Evolutionary conservation across 2,797 vertebrate species (phyloP), one percentile per base, ranked within the genome.

Genomic region (Typhlichthys subterraneus): DNA sequence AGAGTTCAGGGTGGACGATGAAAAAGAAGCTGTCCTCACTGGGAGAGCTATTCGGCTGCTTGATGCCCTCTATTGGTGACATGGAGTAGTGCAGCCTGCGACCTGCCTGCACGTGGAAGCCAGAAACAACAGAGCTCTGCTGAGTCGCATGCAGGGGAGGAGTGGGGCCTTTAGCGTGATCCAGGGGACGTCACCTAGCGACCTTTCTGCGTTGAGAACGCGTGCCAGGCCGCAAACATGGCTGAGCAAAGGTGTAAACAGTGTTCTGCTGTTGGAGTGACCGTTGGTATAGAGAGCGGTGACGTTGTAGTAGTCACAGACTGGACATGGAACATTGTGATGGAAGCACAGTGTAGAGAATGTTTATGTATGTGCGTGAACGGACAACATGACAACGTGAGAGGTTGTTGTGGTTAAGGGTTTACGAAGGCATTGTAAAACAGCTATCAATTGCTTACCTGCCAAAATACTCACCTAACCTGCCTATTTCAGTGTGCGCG

Each of bases 11-110:
- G 65, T 82, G 76, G 65, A 53, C 77, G 4, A 51, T 72, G 17
- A 80, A 71, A 70, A 87, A 81, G 80, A 89, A 80, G 72, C 70
- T 89, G 45, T 79, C 82, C 45, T 86, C 80, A 61, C 67, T 92
- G 53, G 84, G 79, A 60, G 74, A 83, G 10, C 42, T 90, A 62
- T 75, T 92, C 64, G 70, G 85, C 70, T 92, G 88, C 72, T 65
- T 90, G 74, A 83, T 69, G 79, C 69, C 82, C 66, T 72, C 68
- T 11, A 64, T 79, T 66, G 77, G 73, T 72, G 77, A 87, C 57
- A 74, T 61, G 73, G 77, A 88, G 77, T 72, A 84, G 71, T 45
- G 23, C 47, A 11, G 46, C 65, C 2, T 63, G 2, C 58, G 31
- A 54, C 67, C 73, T 65, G 61, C 72, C 12, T 67, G 67, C 72